Percentiles rank a stretch among this genome's conserved stretches.
phyloP scores from a whole-genome alignment of 2,797 vertebrate species.

The Brachymystax lenok region DNA sequence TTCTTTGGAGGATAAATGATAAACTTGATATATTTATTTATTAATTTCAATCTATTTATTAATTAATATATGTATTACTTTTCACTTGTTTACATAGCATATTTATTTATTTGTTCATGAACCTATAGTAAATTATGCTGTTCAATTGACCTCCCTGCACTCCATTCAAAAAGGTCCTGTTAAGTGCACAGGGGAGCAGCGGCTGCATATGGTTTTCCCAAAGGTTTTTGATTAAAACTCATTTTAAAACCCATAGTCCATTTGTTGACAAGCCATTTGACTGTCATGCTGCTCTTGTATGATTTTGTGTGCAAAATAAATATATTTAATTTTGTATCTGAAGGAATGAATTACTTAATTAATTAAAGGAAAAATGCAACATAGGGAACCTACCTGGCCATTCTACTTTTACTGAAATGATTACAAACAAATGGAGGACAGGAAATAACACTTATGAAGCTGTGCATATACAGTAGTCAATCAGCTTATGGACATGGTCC shows the following conservation, averaged over 20 bases:
- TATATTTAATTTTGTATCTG: background rate
- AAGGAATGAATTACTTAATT: background rate
- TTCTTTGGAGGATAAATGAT: background rate
- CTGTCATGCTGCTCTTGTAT: background rate
- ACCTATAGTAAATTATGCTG: background rate
- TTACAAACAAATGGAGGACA: too few species aligned
- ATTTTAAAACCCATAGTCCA: too few species aligned
- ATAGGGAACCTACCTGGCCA: too few species aligned
- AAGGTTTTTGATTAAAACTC: background rate
- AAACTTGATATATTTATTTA: background rate
- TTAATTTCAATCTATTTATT: slow-evolving; percentile 7
- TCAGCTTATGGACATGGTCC: too few species aligned
- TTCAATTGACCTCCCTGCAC: background rate
- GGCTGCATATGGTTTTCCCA: background rate
- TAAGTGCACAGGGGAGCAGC: background rate
- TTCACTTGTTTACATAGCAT: background rate
- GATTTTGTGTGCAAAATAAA: background rate
- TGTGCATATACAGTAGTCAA: too few species aligned
- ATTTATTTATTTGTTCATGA: background rate
- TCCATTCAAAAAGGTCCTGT: background rate
- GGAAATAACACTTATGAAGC: too few species aligned
- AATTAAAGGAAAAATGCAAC: too few species aligned
- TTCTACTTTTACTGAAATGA: too few species aligned
- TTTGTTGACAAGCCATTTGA: background rate
- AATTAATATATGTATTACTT: background rate